These are phyloP conservation scores for Prunella strophiata DNA, from an alignment of 2,797 vertebrate species.

Conservation along the genomic window DNA sequence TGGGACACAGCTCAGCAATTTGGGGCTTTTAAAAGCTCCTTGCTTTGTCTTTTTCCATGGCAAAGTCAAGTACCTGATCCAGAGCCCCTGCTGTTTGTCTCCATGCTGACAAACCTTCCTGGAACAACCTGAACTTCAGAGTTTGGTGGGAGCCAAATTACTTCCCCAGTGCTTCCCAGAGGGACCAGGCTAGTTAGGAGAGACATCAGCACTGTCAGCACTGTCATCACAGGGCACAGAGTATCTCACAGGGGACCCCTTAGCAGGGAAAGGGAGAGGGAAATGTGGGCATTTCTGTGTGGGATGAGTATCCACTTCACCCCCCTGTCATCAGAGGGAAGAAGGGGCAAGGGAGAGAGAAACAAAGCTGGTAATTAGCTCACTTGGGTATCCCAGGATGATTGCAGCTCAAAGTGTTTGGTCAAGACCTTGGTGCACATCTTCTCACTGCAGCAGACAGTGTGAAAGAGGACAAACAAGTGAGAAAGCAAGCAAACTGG, in stretches of 20 bases:
- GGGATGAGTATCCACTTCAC: conserved; percentile 10
- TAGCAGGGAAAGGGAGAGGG: not conserved
- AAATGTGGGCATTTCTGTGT: conserved; percentile 8
- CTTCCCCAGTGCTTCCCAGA: not conserved
- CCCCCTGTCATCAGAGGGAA: conserved; percentile 52
- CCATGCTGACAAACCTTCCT: not conserved
- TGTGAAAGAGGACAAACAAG: not conserved
- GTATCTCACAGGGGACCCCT: conserved; percentile 53
- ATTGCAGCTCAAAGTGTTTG: conserved; percentile 61
- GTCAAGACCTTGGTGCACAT: conserved; percentile 50
- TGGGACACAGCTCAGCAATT: not conserved
- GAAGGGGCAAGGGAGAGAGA: conserved; percentile 27
- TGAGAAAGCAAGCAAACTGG: not conserved
- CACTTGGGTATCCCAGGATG: conserved; percentile 55
- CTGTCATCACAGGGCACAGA: conserved; percentile 33
- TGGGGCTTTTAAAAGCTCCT: not conserved
- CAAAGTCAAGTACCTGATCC: not conserved
- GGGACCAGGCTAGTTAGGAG: conserved; percentile 11
- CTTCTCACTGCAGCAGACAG: not conserved
- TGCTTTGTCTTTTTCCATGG: not conserved
- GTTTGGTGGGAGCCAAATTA: conserved; percentile 19
- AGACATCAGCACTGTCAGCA: conserved; percentile 21
- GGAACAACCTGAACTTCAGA: conserved; percentile 24
- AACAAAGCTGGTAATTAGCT: conserved; percentile 71
- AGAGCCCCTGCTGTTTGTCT: not conserved